A percentile compares a stretch with the other conserved stretches of the same genome.
phyloP scores from a whole-genome alignment of 2,888 invertebrate genomes.

The Ormia ochracea region DNA sequence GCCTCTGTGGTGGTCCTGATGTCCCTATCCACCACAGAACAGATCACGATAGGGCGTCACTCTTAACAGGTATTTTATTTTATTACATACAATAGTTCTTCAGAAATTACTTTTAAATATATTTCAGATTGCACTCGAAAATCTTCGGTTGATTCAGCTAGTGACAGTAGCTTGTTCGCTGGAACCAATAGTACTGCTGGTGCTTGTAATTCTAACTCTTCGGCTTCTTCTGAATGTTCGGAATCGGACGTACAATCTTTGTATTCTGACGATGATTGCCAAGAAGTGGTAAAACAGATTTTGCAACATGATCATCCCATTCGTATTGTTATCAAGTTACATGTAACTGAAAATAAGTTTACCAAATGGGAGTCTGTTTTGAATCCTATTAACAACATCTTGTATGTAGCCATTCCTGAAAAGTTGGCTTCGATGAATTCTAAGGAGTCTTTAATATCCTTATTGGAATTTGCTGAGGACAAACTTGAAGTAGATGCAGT shows the following conservation, averaged over 20 bases:
- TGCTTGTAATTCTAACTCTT: slow-evolving; percentile 67
- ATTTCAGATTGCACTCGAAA: slow-evolving; percentile 75
- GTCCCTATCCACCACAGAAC: slow-evolving; percentile 85
- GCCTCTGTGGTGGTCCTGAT: slow-evolving; percentile 99
- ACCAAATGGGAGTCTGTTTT: slow-evolving; percentile 89
- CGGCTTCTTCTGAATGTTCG: slow-evolving; percentile 74
- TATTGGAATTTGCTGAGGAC: slow-evolving; percentile 97
- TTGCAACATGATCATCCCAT: slow-evolving; percentile 83
- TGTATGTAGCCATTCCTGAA: slow-evolving; percentile 93
- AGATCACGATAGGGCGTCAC: slow-evolving; percentile 78
- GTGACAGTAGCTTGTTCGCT: slow-evolving; percentile 71
- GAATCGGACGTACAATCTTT: slow-evolving; percentile 75
- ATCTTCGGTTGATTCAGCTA: slow-evolving; percentile 77
- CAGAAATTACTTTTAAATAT: background rate
- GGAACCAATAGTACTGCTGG: slow-evolving; percentile 55
- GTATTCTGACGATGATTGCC: slow-evolving; percentile 76
- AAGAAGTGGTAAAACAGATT: slow-evolving; percentile 81
- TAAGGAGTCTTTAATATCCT: slow-evolving; percentile 94
- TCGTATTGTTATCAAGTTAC: slow-evolving; percentile 86
- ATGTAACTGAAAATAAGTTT: slow-evolving; percentile 85
- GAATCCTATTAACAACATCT: slow-evolving; percentile 80
- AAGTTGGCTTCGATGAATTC: slow-evolving; percentile 92
- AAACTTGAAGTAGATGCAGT: slow-evolving; percentile 89
- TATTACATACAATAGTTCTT: background rate
- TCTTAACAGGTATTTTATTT: slow-evolving; percentile 75